These are phyloP conservation scores for Ciconia boyciana DNA, from an alignment of 2,113 vertebrate genomes.

Conservation along the genomic window DNA sequence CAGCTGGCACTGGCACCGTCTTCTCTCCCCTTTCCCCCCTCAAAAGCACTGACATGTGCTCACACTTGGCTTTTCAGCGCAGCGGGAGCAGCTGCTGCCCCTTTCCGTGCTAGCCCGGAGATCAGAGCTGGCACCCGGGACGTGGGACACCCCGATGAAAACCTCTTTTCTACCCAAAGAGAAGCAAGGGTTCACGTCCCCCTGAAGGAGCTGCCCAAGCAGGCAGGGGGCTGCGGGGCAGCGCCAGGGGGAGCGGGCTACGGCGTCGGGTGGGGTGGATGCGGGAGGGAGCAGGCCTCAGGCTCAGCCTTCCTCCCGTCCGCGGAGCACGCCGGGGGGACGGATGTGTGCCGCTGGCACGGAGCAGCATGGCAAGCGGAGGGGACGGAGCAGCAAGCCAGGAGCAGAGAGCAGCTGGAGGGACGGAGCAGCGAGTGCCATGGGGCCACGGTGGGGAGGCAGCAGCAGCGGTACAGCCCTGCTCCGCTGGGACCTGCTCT, in stretches of 20 bases:
- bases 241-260: too few species aligned
- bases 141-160: background rate
- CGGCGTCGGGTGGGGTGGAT: rapidly evolving
- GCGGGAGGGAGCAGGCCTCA: background rate
- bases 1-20: background rate
- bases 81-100: background rate
- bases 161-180: background rate
- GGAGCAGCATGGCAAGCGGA: background rate
- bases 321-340: rapidly evolving
- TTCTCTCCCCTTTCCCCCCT: background rate
- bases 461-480: background rate
- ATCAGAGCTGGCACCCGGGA: background rate
- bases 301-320: background rate
- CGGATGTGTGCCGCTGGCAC: too few species aligned
- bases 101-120: background rate
- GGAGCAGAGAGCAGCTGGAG: background rate
- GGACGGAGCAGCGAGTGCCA: background rate
- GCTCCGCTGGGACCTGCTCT: background rate
- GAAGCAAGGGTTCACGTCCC: background rate
- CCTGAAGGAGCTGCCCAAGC: background rate
- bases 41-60: background rate
- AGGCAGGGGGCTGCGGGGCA: background rate
- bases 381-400: background rate
- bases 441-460: background rate
- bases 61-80: background rate